Evolutionary conservation across 2,797 vertebrate species (phyloP).

Genomic region (Sternarchorhynchus goeldii): DNA sequence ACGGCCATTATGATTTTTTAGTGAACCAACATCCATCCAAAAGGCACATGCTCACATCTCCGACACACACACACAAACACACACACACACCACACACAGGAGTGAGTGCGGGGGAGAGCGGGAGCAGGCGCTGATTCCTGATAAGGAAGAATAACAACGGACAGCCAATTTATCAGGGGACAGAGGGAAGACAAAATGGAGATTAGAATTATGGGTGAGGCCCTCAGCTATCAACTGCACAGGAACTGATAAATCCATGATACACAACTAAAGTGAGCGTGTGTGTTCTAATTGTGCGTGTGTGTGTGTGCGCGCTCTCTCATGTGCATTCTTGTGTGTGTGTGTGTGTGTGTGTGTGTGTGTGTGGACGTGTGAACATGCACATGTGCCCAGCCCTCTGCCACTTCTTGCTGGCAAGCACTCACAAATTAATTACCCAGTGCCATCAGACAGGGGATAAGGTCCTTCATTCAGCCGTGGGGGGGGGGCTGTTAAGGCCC

Average conservation of each 20-base stretch:
- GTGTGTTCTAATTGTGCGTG: neutral
- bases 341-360: neutral
- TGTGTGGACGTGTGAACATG: neutral
- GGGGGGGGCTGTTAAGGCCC: constrained; percentile 13
- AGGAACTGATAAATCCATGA: constrained; percentile 47
- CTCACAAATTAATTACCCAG: constrained; percentile 51
- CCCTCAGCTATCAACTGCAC: constrained; percentile 53
- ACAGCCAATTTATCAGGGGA: constrained; percentile 51
- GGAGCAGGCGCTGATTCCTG: constrained; percentile 36
- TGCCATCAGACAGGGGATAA: constrained; percentile 28
- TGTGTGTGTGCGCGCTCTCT: neutral
- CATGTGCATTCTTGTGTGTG: neutral
- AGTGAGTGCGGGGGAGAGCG: constrained; percentile 21
- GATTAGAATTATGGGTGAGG: constrained; percentile 57
- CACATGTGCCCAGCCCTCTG: constrained; percentile 8
- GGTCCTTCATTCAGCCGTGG: constrained; percentile 26
- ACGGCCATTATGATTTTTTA: neutral
- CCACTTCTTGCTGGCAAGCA: constrained; percentile 26
- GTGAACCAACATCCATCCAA: constrained; percentile 20
- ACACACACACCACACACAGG: neutral
- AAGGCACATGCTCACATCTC: constrained; percentile 4
- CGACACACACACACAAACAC: constrained; percentile 25
- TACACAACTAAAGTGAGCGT: constrained; percentile 35
- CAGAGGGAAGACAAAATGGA: constrained; percentile 53
- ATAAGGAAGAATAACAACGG: constrained; percentile 51